Evolutionary conservation across 2,888 invertebrate genomes (phyloP).

Genomic region (Tenthredo scrophulariae): DNA sequence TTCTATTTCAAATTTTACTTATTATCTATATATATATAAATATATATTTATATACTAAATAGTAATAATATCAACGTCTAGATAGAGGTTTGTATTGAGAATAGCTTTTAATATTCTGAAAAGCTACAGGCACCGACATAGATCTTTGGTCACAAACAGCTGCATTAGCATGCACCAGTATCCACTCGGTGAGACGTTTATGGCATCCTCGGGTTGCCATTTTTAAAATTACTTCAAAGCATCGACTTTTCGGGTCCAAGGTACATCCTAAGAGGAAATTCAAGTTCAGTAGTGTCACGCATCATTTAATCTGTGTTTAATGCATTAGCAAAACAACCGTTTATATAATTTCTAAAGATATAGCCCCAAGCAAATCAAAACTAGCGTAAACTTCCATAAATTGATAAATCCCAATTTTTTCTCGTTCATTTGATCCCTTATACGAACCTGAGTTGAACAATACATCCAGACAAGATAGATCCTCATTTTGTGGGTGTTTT

Average conservation of each 20-base stretch:
- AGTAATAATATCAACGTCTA: conserved; percentile 6
- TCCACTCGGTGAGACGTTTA: conserved; percentile 60
- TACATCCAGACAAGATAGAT: conserved; percentile 59
- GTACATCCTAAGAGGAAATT: conserved; percentile 57
- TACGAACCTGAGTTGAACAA: conserved; percentile 52
- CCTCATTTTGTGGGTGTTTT: conserved; percentile 41
- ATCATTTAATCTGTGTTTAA: not conserved
- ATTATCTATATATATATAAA: not conserved
- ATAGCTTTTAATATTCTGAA: conserved; percentile 8
- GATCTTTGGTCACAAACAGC: not conserved
- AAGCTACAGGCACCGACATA: conserved; percentile 34
- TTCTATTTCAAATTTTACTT: not conserved
- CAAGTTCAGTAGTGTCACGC: not conserved
- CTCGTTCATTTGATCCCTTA: not conserved
- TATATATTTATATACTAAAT: not conserved
- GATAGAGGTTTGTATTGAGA: conserved; percentile 21
- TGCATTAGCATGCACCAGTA: conserved; percentile 56
- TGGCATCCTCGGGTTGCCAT: conserved; percentile 58
- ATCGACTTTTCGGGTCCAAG: conserved; percentile 57
- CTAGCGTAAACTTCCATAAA: not conserved
- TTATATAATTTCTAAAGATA: not conserved
- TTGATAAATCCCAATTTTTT: not conserved
- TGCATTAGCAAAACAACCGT: not conserved
- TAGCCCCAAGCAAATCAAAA: not conserved
- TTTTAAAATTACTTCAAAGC: conserved; percentile 61